Evolutionary conservation across 2,888 invertebrate genomes (phyloP).

Genomic region (Theretra japonica): DNA sequence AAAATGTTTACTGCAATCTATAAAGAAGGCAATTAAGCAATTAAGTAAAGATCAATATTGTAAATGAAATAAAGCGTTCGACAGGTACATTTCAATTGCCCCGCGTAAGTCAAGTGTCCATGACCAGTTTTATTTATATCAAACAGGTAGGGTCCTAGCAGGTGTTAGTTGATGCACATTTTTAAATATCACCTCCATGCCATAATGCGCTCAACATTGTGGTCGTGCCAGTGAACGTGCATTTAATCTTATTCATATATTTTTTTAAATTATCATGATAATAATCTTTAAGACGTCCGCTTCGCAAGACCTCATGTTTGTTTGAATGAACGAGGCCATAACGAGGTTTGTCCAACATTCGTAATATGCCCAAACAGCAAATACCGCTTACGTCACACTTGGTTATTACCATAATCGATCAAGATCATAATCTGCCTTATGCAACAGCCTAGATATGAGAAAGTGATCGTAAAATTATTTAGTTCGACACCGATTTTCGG

Average conservation of each 20-base stretch:
- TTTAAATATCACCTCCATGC: slow-evolving; percentile 9
- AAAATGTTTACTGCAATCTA: background rate
- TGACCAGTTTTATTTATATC: slow-evolving; percentile 33
- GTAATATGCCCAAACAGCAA: slow-evolving; percentile 58
- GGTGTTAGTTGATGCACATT: slow-evolving; percentile 32
- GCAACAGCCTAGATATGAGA: slow-evolving; percentile 66
- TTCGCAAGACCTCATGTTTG: slow-evolving; percentile 60
- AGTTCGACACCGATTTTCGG: slow-evolving; percentile 48
- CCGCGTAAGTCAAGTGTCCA: slow-evolving; percentile 26
- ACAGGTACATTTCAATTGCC: slow-evolving; percentile 30
- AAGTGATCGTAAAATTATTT: slow-evolving; percentile 63
- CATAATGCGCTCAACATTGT: background rate
- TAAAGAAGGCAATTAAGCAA: background rate
- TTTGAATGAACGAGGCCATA: slow-evolving; percentile 60
- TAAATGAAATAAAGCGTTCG: background rate
- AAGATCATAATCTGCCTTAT: slow-evolving; percentile 72
- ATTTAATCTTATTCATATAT: slow-evolving; percentile 50
- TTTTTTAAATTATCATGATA: slow-evolving; percentile 66
- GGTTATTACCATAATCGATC: slow-evolving; percentile 79
- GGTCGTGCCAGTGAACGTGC: slow-evolving; percentile 30
- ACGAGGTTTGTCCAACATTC: slow-evolving; percentile 65
- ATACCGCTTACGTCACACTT: slow-evolving; percentile 67
- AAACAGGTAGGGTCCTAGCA: slow-evolving; percentile 29
- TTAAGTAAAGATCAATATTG: background rate
- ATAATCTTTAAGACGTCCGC: slow-evolving; percentile 57